Evolutionary conservation across 2,113 vertebrate species (phyloP).

Genomic region (Accipiter cooperii): DNA sequence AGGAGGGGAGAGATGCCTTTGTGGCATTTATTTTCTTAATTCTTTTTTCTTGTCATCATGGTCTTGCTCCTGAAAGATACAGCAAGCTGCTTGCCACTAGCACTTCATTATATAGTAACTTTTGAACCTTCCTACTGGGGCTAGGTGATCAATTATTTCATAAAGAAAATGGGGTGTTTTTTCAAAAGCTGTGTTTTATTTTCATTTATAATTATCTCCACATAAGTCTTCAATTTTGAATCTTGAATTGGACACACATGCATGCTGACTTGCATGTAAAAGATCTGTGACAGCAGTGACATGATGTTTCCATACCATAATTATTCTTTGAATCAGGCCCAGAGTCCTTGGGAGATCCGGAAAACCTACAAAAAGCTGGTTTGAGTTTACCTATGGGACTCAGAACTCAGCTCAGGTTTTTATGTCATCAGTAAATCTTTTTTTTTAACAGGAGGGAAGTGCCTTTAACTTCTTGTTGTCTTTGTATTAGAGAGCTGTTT

Average conservation of each 20-base stretch:
- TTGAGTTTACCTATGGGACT: not conserved
- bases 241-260: constrained; percentile 72
- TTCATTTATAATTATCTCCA: constrained; percentile 71
- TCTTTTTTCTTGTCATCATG: not conserved
- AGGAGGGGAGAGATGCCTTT: not conserved
- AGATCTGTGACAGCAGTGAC: constrained; percentile 65
- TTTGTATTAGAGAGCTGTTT: not conserved
- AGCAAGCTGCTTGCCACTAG: not conserved
- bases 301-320: constrained; percentile 48
- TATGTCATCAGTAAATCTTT: not conserved
- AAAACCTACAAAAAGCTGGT: not conserved
- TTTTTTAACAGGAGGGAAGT: not conserved
- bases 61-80: not conserved
- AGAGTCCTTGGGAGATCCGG: constrained; percentile 15
- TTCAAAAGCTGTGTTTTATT: constrained; percentile 65
- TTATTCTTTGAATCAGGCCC: constrained; percentile 22
- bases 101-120: not conserved
- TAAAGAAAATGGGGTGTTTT: constrained; percentile 49
- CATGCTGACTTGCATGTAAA: constrained; percentile 53
- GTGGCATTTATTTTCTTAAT: not conserved
- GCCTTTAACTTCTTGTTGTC: not conserved
- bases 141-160: constrained; percentile 35
- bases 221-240: constrained; percentile 70
- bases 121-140: not conserved
- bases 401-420: not conserved